A percentile compares a stretch with the other conserved stretches of the same genome.
phyloP scores from a whole-genome alignment of 2,113 vertebrate species.

The Stictonetta naevosa region DNA sequence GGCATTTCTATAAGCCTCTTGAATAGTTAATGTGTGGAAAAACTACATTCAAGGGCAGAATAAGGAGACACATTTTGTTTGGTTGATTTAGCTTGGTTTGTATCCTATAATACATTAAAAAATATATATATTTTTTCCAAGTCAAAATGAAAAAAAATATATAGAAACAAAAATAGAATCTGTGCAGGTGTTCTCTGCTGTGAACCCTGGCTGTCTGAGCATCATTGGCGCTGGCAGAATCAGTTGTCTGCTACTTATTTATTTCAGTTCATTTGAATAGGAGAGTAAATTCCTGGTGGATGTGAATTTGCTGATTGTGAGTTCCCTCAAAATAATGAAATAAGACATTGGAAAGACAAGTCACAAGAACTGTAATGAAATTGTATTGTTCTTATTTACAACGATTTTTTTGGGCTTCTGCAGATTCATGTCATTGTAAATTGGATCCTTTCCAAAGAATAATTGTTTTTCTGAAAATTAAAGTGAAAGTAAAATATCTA shows the following conservation, averaged over 20 bases:
- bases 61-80: background rate
- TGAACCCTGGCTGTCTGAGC: background rate
- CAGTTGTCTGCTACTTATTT: background rate
- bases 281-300: background rate
- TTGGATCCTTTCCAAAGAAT: background rate
- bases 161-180: background rate
- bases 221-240: background rate
- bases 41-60: background rate
- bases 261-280: background rate
- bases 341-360: background rate
- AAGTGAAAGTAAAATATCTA: background rate
- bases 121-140: background rate
- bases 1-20: background rate
- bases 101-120: background rate
- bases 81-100: background rate
- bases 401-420: background rate
- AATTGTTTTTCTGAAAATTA: background rate
- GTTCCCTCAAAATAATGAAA: background rate
- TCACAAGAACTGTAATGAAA: background rate
- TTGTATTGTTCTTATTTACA: background rate
- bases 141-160: background rate
- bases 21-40: background rate
- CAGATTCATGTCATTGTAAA: background rate
- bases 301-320: background rate
- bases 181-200: background rate